These are phyloP conservation scores for Carabus problematicus DNA, from an alignment of 2,888 invertebrate species.

Conservation along the genomic window DNA sequence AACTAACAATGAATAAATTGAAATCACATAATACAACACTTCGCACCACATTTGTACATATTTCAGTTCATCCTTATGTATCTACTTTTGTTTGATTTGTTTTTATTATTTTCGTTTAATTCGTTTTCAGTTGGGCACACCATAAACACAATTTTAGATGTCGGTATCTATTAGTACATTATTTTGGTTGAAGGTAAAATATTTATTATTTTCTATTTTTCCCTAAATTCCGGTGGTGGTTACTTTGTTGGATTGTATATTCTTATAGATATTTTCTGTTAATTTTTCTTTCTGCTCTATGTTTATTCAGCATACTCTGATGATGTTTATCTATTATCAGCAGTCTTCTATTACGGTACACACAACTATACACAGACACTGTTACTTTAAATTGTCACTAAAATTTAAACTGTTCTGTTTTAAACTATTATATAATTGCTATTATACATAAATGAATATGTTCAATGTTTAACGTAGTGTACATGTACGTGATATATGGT, in stretches of 20 bases:
- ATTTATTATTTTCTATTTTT: slow-evolving; percentile 42
- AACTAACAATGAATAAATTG: slow-evolving; percentile 30
- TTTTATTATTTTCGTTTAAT: slow-evolving; percentile 50
- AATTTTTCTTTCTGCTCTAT: slow-evolving; percentile 40
- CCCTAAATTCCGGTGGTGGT: slow-evolving; percentile 47
- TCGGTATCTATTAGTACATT: slow-evolving; percentile 42
- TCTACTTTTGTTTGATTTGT: slow-evolving; percentile 44
- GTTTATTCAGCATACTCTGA: too few species aligned
- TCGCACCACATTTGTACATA: slow-evolving; percentile 39
- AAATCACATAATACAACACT: slow-evolving; percentile 22
- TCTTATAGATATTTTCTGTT: slow-evolving; percentile 54
- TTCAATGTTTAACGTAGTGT: slow-evolving; percentile 18
- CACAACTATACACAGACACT: slow-evolving; percentile 23
- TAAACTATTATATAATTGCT: slow-evolving; percentile 7
- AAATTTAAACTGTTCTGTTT: not conserved
- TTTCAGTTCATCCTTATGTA: slow-evolving; percentile 33
- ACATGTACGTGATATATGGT: not conserved
- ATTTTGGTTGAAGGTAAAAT: slow-evolving; percentile 41
- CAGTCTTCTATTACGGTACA: slow-evolving; percentile 46
- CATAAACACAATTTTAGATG: slow-evolving; percentile 40
- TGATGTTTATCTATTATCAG: slow-evolving; percentile 45
- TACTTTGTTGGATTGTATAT: slow-evolving; percentile 44
- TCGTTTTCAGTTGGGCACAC: slow-evolving; percentile 58
- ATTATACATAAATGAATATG: slow-evolving; percentile 22
- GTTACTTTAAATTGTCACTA: slow-evolving; percentile 15